Conservation (phyloP, 2,888 invertebrate genomes). For the Eulithis prunata region DNA sequence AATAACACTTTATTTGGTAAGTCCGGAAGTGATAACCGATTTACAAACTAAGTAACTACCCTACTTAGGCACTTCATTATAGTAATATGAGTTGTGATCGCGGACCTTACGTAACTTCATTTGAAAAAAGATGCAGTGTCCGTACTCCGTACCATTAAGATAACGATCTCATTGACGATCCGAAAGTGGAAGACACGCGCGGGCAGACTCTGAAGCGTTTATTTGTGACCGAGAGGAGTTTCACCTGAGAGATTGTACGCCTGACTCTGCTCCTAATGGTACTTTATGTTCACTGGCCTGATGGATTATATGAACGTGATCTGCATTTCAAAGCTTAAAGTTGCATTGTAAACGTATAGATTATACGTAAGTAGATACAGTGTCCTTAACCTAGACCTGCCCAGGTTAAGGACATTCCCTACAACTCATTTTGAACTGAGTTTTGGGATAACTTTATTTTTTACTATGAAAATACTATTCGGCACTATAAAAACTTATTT, state of each 20-base stretch:
- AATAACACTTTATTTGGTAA: no score
- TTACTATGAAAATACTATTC: no score
- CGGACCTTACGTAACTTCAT: not conserved
- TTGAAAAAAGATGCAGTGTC: not conserved
- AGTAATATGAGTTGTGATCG: not conserved
- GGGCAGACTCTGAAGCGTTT: conserved; percentile 22
- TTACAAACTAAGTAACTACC: not conserved
- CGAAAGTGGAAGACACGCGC: conserved; percentile 25
- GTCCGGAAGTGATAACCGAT: no score
- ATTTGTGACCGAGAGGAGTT: conserved; percentile 26
- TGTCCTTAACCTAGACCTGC: no score
- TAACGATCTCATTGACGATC: conserved; percentile 25
- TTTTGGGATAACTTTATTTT: no score
- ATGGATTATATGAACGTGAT: conserved; percentile 24
- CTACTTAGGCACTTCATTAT: not conserved
- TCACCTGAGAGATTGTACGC: conserved; percentile 27
- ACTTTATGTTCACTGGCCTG: conserved; percentile 22
- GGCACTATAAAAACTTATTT: no score
- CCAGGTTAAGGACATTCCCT: no score
- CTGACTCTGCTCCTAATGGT: conserved; percentile 31
- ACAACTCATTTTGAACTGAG: no score
- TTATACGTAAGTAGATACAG: not conserved
- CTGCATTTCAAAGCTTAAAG: not conserved
- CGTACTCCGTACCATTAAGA: conserved; percentile 2
- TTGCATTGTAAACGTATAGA: no score